Conservation (phyloP, 2,797 vertebrate species). For the Tragelaphus eurycerus region DNA sequence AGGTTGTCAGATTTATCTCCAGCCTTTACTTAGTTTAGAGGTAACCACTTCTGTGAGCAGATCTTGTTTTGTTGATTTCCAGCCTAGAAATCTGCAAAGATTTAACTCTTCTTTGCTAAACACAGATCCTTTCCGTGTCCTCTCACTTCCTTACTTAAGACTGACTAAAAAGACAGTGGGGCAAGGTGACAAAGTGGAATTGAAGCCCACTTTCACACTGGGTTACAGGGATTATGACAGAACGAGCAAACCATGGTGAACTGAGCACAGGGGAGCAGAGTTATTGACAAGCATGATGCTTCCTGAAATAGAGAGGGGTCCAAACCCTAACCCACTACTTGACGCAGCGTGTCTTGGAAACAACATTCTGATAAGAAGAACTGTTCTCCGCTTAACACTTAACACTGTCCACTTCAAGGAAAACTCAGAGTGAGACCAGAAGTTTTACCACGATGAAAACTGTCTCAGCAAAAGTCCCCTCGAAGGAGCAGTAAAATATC, state of each 20-base stretch:
- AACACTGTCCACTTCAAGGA: neutral
- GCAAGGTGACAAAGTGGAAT: neutral
- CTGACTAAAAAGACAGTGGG: constrained; percentile 20
- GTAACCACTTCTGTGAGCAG: constrained; percentile 39
- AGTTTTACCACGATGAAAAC: neutral
- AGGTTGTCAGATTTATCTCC: constrained; percentile 71
- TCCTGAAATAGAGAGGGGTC: neutral
- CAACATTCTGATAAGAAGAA: neutral
- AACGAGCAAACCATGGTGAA: neutral
- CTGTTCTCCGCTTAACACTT: neutral
- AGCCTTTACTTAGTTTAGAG: constrained; percentile 52
- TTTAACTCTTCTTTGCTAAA: neutral
- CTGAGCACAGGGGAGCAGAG: neutral
- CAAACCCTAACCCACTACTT: neutral
- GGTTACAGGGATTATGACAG: neutral
- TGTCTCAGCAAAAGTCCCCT: neutral
- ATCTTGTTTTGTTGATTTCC: constrained; percentile 48
- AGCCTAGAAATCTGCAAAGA: constrained; percentile 41
- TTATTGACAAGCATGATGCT: neutral
- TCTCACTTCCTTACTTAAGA: neutral
- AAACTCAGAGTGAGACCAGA: constrained; percentile 14
- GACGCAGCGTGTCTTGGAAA: neutral
- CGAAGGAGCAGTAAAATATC: neutral
- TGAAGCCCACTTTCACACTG: neutral
- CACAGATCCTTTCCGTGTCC: neutral